These are phyloP conservation scores for Palythoa heliodiscus DNA, from an alignment of 92 coral and sea anemone species.

Conservation along the genomic window DNA sequence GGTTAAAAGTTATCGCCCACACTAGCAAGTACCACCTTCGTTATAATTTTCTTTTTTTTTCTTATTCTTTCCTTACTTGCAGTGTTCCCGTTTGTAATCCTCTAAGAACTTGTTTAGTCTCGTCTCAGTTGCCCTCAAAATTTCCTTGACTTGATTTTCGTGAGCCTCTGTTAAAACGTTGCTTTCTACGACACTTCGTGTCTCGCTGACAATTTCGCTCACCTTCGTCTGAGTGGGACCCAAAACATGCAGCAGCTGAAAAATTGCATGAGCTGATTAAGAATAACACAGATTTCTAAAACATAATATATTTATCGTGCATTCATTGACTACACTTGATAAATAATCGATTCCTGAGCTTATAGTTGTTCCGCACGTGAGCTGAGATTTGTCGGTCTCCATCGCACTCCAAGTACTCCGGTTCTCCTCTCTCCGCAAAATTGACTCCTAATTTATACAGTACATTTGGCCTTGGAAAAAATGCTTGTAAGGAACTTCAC, in stretches of 20 bases:
- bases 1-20: no score
- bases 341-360: no score
- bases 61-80: conserved; percentile 1
- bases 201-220: not conserved
- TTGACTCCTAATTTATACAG: no score
- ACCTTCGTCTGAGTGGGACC: conserved; percentile 12
- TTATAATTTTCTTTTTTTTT: not conserved
- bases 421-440: no score
- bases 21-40: no score
- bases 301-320: not conserved
- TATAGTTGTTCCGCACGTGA: not conserved
- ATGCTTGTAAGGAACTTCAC: no score
- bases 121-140: not conserved
- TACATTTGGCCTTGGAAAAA: no score
- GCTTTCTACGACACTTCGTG: conserved; percentile 22
- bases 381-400: no score
- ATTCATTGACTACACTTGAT: no score
- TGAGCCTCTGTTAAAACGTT: conserved; percentile 7
- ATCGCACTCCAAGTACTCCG: no score
- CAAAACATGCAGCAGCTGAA: conserved; percentile 2
- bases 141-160: conserved; percentile 3
- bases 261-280: not conserved
- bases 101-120: conserved; percentile 8
- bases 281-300: not conserved
- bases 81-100: conserved; percentile 21